Evolutionary conservation across 2,113 vertebrate species (phyloP), one percentile per base, ranked within the genome.

Genomic region (Caranx ignobilis): DNA sequence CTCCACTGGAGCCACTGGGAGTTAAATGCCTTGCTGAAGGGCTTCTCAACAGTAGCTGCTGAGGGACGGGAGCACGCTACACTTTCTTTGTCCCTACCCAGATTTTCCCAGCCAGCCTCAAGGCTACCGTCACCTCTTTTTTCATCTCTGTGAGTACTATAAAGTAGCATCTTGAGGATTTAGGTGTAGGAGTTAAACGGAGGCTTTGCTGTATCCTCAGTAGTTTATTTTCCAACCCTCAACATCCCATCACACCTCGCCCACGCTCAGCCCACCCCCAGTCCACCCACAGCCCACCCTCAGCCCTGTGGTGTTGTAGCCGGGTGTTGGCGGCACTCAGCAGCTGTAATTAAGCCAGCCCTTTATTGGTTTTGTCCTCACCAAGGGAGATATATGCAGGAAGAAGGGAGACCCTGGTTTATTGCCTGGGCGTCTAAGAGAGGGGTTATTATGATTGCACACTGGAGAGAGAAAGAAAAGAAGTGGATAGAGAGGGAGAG

Each of bases 361-460:
- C 74, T 85, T 94, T 93, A 94, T 94, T 94, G 92, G 93, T 89
- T 93, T 94, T 91, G 92, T 90, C 71, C 77, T 88, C 85, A n/a
- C 84, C 74, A 54, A 87, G 91, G 93, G 92, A 94, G 79, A 90
- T 59, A 81, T 77, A 84, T 66, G 48, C 75, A 75, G 88, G 76
- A 91, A 88, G 79, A 77, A 77, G 83, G 83, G 82, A 93, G 87
- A 85, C 82, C 87, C 79, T 47, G 71, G 73, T 89, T 94, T 92
- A 94, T 94, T 93, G 86, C 91, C 78, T 88, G 83, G 82, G 89
- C 13, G 31, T 89, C 86, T 86, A 60, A 85, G 86, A 88, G 84
- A 89, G 90, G 86, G 72, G 72, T 89, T 90, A 83, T 90, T 89
- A 90, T 89, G 89, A 86, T 81, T 88, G 70, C 84, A 88, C 48